Base-by-base conservation (phyloP, 2,113 vertebrate genomes). In the Dasyurus viverrinus region DNA sequence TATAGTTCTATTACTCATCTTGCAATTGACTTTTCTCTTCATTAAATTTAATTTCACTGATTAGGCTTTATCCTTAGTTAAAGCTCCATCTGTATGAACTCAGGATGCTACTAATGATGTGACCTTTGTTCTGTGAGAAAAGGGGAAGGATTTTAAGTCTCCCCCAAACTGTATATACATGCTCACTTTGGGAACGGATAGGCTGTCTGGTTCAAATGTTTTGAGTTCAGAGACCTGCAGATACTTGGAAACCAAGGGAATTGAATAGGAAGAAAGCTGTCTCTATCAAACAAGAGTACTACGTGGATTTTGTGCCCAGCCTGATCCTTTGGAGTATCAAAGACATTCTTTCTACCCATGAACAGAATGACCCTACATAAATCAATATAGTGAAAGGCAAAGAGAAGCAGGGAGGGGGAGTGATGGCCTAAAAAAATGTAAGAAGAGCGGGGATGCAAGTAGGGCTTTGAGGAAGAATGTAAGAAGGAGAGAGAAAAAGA, bases 231-330 rank as follows among this genome's bases (percentile, higher is more conserved):
- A 94, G 91, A 95, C 95, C 93, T 94, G 47, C 53, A 96, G 54
- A 89, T 94, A 11, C 97, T 97, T 97, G 95, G 97, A 97, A 97
- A 97, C 60, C 36, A 53, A 93, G 92, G 55, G 53, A 97, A 95
- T 1, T 93, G 92, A 96, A 93, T 94, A 46, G 94, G 93, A 95
- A 97, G 96, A 95, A 97, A 97, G 97, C 57, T 95, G 93, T 98
- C 90, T 95, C 97, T 93, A 97, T 97, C 94, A 98, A 96, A 95
- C 93, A 96, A 95, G 95, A 96, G 12, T 53, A 95, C 52, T 68
- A 55, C 2, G 0, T 93, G 84, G 54, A 91, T 96, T 97, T 95
- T 97, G 84, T 95, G 93, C 42, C 54, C 12, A 36, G 47, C 52
- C 91, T 95, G 90, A 91, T 97, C 89, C 57, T 95, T 95, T 94